Percentiles rank a stretch among this genome's conserved stretches.
phyloP scores from a whole-genome alignment of 2,113 vertebrate species.

The Rhea americana region DNA sequence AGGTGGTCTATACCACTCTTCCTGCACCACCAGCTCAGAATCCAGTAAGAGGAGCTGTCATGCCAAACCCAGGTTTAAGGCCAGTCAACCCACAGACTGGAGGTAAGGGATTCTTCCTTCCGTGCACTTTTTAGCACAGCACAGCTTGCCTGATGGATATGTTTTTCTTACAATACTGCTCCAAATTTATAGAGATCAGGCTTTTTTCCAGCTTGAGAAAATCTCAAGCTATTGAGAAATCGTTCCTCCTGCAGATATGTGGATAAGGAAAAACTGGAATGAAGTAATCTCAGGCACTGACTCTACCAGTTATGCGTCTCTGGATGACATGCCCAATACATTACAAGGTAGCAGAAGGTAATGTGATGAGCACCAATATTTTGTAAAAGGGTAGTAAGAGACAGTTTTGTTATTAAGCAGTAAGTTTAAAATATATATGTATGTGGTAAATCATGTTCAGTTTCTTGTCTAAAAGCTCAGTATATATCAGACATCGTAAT shows the following conservation, averaged over 20 bases:
- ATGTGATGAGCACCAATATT: background rate
- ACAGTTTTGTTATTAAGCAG: background rate
- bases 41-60: slow-evolving; percentile 75
- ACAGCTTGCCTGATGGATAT: background rate
- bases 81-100: slow-evolving; percentile 76
- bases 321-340: background rate
- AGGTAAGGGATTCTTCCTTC: slow-evolving; percentile 71
- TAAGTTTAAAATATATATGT: background rate
- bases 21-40: slow-evolving; percentile 76
- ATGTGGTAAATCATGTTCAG: fast-evolving
- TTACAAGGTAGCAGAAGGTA: background rate
- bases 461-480: background rate
- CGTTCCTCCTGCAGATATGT: background rate
- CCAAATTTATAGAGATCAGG: background rate
- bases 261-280: background rate
- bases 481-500: background rate
- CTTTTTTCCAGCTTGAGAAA: background rate
- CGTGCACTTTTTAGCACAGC: fast-evolving
- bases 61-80: slow-evolving; percentile 76
- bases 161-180: background rate
- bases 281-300: background rate
- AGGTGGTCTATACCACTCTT: slow-evolving; percentile 80
- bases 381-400: background rate
- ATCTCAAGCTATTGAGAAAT: background rate
- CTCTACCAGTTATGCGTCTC: background rate